Evolutionary conservation across 2,888 invertebrate genomes (phyloP).

Genomic region (Gerosis bhagava): DNA sequence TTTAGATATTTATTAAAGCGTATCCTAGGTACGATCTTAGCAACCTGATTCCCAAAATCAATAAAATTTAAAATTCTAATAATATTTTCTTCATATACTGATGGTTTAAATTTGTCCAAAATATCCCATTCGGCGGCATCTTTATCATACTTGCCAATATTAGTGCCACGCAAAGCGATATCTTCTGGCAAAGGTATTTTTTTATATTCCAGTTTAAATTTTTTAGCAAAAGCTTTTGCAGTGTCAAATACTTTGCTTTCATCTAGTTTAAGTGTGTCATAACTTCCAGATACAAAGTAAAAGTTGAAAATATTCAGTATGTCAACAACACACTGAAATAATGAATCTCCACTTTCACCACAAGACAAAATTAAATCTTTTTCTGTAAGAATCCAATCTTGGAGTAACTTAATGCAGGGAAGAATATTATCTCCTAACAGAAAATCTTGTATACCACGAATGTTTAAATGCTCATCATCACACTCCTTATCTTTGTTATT

Average conservation of each 20-base stretch:
- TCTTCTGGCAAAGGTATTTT: slow-evolving; percentile 90
- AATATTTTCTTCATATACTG: slow-evolving; percentile 86
- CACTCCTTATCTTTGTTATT: slow-evolving; percentile 25
- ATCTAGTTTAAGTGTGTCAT: slow-evolving; percentile 38
- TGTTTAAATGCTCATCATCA: slow-evolving; percentile 63
- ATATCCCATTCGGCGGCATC: slow-evolving; percentile 87
- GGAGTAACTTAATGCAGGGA: slow-evolving; percentile 88
- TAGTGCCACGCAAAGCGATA: slow-evolving; percentile 86
- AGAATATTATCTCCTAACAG: slow-evolving; percentile 83
- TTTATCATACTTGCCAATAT: slow-evolving; percentile 86
- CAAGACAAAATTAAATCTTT: slow-evolving; percentile 90
- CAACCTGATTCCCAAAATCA: slow-evolving; percentile 89
- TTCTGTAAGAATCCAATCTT: slow-evolving; percentile 93
- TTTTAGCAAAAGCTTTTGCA: slow-evolving; percentile 61
- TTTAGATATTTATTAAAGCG: slow-evolving; percentile 81
- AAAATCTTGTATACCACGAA: slow-evolving; percentile 80
- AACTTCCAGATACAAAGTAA: slow-evolving; percentile 75
- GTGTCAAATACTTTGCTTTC: slow-evolving; percentile 57
- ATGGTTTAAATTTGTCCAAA: slow-evolving; percentile 76
- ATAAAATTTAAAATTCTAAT: slow-evolving; percentile 90
- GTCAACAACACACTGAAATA: slow-evolving; percentile 91
- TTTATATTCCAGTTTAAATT: slow-evolving; percentile 82
- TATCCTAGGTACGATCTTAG: slow-evolving; percentile 86
- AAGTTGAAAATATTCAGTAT: slow-evolving; percentile 91
- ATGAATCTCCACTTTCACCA: slow-evolving; percentile 89